Evolutionary conservation across 2,797 vertebrate genomes (phyloP).

Genomic region (Fratercula arctica): DNA sequence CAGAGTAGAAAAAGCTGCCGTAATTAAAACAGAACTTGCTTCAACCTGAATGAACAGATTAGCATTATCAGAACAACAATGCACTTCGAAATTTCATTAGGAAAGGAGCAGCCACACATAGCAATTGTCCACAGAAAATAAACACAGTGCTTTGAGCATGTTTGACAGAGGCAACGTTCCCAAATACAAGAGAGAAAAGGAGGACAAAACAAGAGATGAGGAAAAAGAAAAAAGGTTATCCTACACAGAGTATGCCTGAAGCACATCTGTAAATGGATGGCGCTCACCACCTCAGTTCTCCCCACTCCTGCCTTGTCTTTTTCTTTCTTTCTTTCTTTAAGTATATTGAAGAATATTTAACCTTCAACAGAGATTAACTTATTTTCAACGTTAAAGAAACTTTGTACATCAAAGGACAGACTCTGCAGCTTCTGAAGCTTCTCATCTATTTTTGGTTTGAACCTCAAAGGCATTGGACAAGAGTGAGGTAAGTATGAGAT

Average conservation of each 20-base stretch:
- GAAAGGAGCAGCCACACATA: not conserved
- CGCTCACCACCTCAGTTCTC: not conserved
- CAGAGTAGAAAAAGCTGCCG: not conserved
- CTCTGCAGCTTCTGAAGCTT: not conserved
- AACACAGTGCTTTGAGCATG: not conserved
- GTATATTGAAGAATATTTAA: not conserved
- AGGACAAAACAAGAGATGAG: not conserved
- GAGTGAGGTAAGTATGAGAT: fast-evolving
- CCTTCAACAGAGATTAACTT: not conserved
- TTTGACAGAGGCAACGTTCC: not conserved
- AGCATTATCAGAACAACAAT: not conserved
- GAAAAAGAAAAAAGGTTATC: not conserved
- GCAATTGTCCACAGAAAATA: not conserved
- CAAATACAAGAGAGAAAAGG: not conserved
- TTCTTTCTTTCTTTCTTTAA: not conserved
- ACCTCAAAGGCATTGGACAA: not conserved
- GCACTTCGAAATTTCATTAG: not conserved
- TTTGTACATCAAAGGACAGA: not conserved
- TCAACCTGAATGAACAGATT: not conserved
- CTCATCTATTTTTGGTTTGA: not conserved
- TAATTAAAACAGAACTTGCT: not conserved
- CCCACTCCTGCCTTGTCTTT: not conserved
- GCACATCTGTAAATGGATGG: not conserved
- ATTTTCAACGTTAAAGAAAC: not conserved
- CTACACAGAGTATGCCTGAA: not conserved